A percentile compares a stretch with the other conserved stretches of the same genome.
Conservation (phyloP, 2,888 invertebrate species). For the Lypha dubia region DNA sequence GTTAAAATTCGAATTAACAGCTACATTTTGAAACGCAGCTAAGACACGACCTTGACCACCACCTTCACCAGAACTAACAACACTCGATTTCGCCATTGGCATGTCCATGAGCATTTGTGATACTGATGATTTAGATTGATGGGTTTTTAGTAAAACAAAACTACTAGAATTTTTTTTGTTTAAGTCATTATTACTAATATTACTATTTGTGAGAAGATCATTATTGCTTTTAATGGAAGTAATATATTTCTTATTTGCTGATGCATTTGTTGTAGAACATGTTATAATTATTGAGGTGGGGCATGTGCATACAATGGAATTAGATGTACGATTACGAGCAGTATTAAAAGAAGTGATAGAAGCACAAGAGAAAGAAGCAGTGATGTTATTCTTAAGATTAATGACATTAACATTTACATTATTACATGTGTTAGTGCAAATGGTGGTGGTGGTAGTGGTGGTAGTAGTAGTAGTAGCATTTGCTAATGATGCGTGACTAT, state of each 20-base stretch:
- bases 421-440: conserved; percentile 69
- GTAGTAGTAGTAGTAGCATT: conserved; percentile 45
- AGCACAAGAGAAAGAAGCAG: conserved; percentile 58
- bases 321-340: conserved; percentile 70
- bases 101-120: background rate
- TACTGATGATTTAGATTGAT: conserved; percentile 41
- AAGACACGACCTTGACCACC: conserved; percentile 45
- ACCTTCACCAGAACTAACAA: conserved; percentile 56
- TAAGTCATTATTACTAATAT: conserved; percentile 34
- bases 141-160: conserved; percentile 34
- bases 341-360: conserved; percentile 70
- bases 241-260: conserved; percentile 59
- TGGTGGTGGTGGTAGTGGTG: conserved; percentile 56
- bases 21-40: conserved; percentile 37
- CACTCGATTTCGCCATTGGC: conserved; percentile 15
- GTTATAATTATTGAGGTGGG: conserved; percentile 74
- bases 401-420: conserved; percentile 63
- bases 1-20: conserved; percentile 25
- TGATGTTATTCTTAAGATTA: conserved; percentile 52
- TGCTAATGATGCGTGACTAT: conserved; percentile 70
- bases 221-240: conserved; percentile 45
- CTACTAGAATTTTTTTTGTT: conserved; percentile 37
- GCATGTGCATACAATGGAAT: conserved; percentile 79
- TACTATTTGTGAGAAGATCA: conserved; percentile 43
- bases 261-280: conserved; percentile 68